phyloP scores from a whole-genome alignment of 1,140 invertebrate genomes.

The Tachypleus tridentatus region DNA sequence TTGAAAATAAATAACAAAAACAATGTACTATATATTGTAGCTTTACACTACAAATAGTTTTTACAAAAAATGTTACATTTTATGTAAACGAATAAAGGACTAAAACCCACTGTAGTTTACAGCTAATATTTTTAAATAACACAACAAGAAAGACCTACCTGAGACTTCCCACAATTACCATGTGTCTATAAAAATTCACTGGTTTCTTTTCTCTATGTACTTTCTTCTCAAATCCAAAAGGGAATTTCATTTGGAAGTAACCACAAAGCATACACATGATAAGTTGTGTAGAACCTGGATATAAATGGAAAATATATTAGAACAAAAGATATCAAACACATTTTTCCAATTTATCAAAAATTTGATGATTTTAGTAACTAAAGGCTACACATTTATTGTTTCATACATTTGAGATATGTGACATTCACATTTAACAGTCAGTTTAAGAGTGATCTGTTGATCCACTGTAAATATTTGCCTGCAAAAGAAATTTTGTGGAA shows the following conservation, averaged over 20 bases:
- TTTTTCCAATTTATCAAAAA: constrained; percentile 4
- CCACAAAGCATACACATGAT: constrained; percentile 61
- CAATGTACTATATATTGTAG: no score
- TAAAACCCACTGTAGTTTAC: constrained; percentile 7
- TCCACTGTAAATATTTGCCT: no score
- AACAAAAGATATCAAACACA: constrained; percentile 5
- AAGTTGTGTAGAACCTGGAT: constrained; percentile 50
- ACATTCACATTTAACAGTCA: no score
- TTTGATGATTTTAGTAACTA: neutral
- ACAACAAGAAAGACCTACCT: constrained; percentile 37
- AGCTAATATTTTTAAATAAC: no score
- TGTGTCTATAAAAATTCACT: constrained; percentile 59
- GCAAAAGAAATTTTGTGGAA: no score
- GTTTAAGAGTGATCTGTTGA: no score
- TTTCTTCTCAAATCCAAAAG: constrained; percentile 56
- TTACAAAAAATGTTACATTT: no score
- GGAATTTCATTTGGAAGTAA: constrained; percentile 61
- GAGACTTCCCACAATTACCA: constrained; percentile 60
- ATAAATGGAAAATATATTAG: constrained; percentile 10
- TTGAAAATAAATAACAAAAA: no score
- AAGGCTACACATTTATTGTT: no score
- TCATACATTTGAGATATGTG: no score
- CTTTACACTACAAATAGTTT: no score
- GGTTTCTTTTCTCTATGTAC: constrained; percentile 48
- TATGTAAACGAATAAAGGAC: neutral